Conservation (phyloP, 1,140 invertebrate genomes). For the Lethocerus indicus region DNA sequence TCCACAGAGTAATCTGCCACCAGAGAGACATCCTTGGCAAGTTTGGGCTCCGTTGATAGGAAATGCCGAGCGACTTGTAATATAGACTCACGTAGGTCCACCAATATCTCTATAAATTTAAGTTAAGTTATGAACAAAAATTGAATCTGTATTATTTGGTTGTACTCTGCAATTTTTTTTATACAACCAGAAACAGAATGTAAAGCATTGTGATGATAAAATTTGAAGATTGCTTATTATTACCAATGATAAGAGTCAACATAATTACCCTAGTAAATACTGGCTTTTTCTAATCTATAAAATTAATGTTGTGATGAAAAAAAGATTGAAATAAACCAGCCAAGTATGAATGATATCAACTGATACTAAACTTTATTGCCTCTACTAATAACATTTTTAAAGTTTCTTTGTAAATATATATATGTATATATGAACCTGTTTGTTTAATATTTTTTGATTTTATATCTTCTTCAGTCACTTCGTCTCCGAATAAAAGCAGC, state of each 20-base stretch:
- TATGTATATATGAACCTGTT: constrained; percentile 35
- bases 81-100: constrained; percentile 93
- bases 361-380: neutral
- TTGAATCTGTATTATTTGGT: neutral
- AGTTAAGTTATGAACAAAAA: constrained; percentile 2
- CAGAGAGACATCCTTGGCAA: constrained; percentile 49
- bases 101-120: constrained; percentile 59
- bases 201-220: neutral
- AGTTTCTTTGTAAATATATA: neutral
- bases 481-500: constrained; percentile 68
- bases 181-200: too few relatives aligned
- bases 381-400: neutral
- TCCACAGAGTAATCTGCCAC: constrained; percentile 91
- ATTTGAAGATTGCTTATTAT: too few relatives aligned
- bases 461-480: constrained; percentile 55
- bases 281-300: too few relatives aligned
- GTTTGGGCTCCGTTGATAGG: constrained; percentile 57
- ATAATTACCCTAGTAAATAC: too few relatives aligned
- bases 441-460: constrained; percentile 96
- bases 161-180: too few relatives aligned
- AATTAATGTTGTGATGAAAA: too few relatives aligned
- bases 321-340: neutral
- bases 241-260: too few relatives aligned
- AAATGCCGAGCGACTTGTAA: constrained; percentile 79
- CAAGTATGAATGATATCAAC: neutral